A percentile compares a stretch with the other conserved stretches of the same genome.
These are phyloP conservation scores for Empis livida DNA, from an alignment of 2,888 invertebrate species.

Conservation along the genomic window DNA sequence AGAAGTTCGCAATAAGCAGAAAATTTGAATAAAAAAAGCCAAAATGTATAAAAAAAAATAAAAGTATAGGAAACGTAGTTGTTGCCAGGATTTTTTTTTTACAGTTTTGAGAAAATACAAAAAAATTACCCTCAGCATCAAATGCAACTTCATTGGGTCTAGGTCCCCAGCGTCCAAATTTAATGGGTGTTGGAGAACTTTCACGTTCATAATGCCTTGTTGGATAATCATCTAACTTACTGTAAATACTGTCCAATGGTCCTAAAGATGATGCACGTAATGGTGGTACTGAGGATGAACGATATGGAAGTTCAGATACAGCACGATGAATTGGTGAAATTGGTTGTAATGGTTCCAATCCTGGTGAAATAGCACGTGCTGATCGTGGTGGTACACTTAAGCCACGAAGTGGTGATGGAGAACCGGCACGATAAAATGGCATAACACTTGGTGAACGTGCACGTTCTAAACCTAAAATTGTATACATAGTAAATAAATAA, in stretches of 20 bases:
- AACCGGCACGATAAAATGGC: conserved; percentile 25
- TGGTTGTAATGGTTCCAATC: conserved; percentile 10
- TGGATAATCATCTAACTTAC: conserved; percentile 24
- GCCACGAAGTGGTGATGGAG: conserved; percentile 25
- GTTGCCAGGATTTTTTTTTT: too few species aligned
- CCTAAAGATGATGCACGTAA: conserved; percentile 6
- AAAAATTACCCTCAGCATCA: conserved; percentile 58
- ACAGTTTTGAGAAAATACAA: too few species aligned
- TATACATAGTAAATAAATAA: too few species aligned
- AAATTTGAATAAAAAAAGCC: too few species aligned
- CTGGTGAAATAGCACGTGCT: conserved; percentile 27
- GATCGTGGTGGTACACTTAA: conserved; percentile 24
- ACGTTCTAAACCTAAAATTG: conserved; percentile 6
- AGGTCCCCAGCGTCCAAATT: conserved; percentile 55
- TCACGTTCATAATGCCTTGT: conserved; percentile 36
- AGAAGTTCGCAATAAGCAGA: too few species aligned
- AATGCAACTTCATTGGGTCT: conserved; percentile 58
- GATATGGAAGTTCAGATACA: not conserved
- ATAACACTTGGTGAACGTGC: conserved; percentile 7
- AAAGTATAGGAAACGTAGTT: too few species aligned
- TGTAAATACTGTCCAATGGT: conserved; percentile 26
- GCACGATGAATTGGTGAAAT: not conserved
- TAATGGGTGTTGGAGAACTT: conserved; percentile 59
- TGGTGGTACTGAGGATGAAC: not conserved
- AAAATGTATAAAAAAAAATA: too few species aligned